Conservation (phyloP, 37 sponge, comb jelly and placozoan genomes). For the Aphrocallistes beatrix region DNA sequence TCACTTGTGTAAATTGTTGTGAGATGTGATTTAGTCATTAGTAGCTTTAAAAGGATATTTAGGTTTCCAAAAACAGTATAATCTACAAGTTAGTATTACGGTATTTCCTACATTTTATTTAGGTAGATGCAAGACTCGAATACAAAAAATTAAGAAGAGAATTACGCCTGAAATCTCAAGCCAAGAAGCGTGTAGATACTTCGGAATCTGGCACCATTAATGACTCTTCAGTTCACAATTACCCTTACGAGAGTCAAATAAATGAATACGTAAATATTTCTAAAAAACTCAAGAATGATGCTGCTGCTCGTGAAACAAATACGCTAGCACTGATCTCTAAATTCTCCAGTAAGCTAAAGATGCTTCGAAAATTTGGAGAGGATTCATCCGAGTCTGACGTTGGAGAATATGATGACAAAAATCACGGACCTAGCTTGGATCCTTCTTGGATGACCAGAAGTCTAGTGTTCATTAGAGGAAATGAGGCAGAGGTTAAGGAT, state of each 20-base stretch:
- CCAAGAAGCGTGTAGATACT: neutral
- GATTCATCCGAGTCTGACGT: neutral
- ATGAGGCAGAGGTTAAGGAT: constrained; percentile 62
- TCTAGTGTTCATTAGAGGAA: constrained; percentile 19
- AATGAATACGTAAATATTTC: neutral
- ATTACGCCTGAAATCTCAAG: neutral
- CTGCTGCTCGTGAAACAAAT: neutral
- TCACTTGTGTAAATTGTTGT: no score
- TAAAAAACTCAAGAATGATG: neutral
- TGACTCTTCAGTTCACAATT: neutral
- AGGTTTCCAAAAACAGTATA: no score
- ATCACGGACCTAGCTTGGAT: neutral
- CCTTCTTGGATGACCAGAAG: neutral
- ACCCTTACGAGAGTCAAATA: neutral
- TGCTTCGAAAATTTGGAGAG: neutral
- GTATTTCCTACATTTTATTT: no score
- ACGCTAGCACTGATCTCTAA: neutral
- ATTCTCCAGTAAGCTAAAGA: neutral
- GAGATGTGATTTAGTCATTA: no score
- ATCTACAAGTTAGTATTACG: no score
- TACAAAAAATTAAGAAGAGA: neutral
- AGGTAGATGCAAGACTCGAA: neutral
- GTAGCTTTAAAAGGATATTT: no score
- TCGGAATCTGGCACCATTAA: neutral
- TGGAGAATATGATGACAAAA: neutral